Evolutionary conservation across 1,140 invertebrate genomes (phyloP), one percentile per base, ranked within the genome.

Genomic region (Berghia stephanieae): DNA sequence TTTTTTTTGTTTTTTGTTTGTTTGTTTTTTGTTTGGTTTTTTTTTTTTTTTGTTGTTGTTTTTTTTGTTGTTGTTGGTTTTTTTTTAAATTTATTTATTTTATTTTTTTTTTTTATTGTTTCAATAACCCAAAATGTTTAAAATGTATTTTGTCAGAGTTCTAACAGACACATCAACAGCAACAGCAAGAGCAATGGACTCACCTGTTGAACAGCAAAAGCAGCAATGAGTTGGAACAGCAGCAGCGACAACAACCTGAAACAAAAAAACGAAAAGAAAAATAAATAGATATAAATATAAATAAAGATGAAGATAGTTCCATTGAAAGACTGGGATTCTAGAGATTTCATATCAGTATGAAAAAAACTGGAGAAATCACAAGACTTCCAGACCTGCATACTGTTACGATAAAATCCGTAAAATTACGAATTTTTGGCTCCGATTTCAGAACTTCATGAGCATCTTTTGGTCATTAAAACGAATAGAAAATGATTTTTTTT

Each of bases 171-270:
- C 10, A 49, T n/a, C 46, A 49, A 49, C 46, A 49, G 46, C n/a
- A n/a, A 49, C 10, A n/a, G n/a, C 46, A 49, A 49, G 10, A n/a
- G n/a, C 10, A 63, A 8, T 63, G 34, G 38, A 67, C 63, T 67
- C 42, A 67, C 63, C 36, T 24, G 24, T 24, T 34, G 36, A 67
- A 38, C 63, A 67, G 63, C 63, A 40, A 67, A 40, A 38, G 63
- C 63, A 24, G 42, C 63, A 67, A 67, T 24, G 24, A 27, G 38
- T 40, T 67, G 63, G 21, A 67, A 40, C 63, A 67, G 63, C 63
- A 67, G 63, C 63, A 67, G 63, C 27, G 36, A 67, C 63, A 67
- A 67, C 63, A 67, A 67, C 63, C 63, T 67, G 63, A 67, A 67
- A 67, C 27, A 67, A 6, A 38, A 10, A 31, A 63, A 34, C 13